A percentile compares a stretch with the other conserved stretches of the same genome.
phyloP scores from a whole-genome alignment of 2,797 vertebrate genomes.

The Trachops cirrhosus region DNA sequence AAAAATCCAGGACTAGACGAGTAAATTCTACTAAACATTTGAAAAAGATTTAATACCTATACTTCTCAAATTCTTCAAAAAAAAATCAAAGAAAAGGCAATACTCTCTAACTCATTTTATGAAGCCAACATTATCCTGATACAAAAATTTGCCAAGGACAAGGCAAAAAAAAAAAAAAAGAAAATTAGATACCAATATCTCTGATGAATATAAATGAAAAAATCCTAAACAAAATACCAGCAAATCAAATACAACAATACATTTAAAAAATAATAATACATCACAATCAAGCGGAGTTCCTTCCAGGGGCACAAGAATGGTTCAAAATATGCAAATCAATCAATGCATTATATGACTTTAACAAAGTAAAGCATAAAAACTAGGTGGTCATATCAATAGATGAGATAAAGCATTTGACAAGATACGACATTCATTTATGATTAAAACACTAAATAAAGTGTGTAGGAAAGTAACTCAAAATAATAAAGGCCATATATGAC shows the following conservation, averaged over 20 bases:
- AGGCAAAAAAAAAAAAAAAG: not conserved
- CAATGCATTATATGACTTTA: not conserved
- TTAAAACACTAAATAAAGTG: too few species aligned
- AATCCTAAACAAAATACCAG: not conserved
- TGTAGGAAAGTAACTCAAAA: too few species aligned
- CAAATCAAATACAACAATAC: not conserved
- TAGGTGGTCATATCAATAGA: not conserved
- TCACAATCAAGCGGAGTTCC: too few species aligned
- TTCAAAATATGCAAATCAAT: not conserved
- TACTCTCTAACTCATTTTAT: too few species aligned
- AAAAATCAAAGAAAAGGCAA: not conserved
- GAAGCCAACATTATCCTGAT: not conserved
- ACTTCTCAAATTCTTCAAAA: not conserved
- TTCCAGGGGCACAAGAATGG: too few species aligned
- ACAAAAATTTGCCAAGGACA: not conserved
- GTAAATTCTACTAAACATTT: not conserved
- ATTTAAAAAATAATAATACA: not conserved
- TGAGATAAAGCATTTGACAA: not conserved
- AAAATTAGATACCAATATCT: not conserved
- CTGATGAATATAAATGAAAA: not conserved
- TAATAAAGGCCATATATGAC: too few species aligned
- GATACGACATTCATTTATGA: not conserved
- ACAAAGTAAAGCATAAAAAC: not conserved
- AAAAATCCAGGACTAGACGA: not conserved
- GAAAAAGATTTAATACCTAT: not conserved